Percentiles rank a stretch among this genome's conserved stretches.
These are phyloP conservation scores for Drosophila neonasuta DNA, from an alignment of 2,888 invertebrate species.

Conservation along the genomic window DNA sequence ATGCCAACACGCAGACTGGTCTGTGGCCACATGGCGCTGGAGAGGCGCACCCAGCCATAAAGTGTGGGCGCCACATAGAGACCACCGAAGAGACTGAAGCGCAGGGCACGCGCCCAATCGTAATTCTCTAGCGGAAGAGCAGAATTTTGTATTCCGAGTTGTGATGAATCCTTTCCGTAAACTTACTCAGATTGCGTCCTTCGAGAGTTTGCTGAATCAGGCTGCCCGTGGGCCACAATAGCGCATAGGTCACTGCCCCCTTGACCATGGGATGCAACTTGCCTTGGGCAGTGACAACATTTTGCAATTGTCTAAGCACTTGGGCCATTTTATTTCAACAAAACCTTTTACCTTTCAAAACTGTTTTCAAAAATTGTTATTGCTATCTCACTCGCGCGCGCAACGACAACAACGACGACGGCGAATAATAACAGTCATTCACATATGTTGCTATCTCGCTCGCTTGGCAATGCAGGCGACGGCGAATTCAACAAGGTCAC, in stretches of 20 bases:
- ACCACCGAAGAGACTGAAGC: conserved; percentile 90
- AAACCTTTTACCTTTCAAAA: conserved; percentile 5
- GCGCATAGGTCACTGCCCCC: conserved; percentile 86
- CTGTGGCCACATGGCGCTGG: conserved; percentile 89
- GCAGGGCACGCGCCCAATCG: conserved; percentile 87
- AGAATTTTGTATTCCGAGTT: not conserved
- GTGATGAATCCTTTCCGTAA: not conserved
- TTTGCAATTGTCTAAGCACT: conserved; percentile 34
- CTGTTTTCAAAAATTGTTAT: conserved; percentile 1
- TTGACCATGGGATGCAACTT: conserved; percentile 80
- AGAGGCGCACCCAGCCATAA: conserved; percentile 90
- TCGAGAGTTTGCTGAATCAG: conserved; percentile 88
- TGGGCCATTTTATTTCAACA: conserved; percentile 37
- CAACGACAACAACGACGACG: not conserved
- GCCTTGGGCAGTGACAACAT: conserved; percentile 33
- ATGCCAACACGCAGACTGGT: conserved; percentile 87
- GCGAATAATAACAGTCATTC: not conserved
- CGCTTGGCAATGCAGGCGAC: conserved; percentile 3
- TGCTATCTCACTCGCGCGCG: not conserved
- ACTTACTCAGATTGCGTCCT: conserved; percentile 85
- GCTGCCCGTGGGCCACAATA: conserved; percentile 89
- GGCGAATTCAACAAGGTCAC: conserved; percentile 32
- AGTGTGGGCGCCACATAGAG: conserved; percentile 91
- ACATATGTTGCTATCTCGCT: not conserved
- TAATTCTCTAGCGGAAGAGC: conserved; percentile 82